Conservation (phyloP, 2,888 invertebrate species). For the Calliphora vomitoria region DNA sequence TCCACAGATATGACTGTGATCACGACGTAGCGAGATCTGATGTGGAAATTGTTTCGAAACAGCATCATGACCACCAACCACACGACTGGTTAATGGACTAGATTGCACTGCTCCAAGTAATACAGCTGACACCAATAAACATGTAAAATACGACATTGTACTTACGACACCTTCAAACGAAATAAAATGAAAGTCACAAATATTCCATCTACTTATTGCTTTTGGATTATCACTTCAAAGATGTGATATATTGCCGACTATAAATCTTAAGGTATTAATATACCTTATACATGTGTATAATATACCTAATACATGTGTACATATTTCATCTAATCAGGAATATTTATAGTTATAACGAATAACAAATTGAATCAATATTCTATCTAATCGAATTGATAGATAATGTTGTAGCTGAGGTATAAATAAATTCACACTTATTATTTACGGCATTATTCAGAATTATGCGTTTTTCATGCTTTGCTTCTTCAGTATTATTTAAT, state of each 20-base stretch:
- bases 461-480: not conserved
- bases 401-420: not conserved
- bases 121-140: constrained; percentile 14
- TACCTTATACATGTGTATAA: not conserved
- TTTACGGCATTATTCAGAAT: not conserved
- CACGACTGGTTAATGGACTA: constrained; percentile 53
- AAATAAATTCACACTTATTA: not conserved
- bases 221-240: not conserved
- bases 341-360: not conserved
- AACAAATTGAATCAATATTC: not conserved
- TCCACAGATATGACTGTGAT: constrained; percentile 76
- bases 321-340: not conserved
- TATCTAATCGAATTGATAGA: constrained; percentile 7
- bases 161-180: not conserved
- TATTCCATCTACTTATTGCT: not conserved
- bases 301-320: not conserved
- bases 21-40: constrained; percentile 79
- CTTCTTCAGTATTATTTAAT: not conserved
- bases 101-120: constrained; percentile 37
- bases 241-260: not conserved
- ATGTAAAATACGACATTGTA: constrained; percentile 27
- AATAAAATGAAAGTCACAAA: constrained; percentile 4
- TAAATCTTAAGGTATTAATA: not conserved
- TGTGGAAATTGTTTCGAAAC: constrained; percentile 79
- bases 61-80: constrained; percentile 79